Evolutionary conservation across 2,113 vertebrate species (phyloP), one percentile per base, ranked within the genome.

Genomic region (Otis tarda): DNA sequence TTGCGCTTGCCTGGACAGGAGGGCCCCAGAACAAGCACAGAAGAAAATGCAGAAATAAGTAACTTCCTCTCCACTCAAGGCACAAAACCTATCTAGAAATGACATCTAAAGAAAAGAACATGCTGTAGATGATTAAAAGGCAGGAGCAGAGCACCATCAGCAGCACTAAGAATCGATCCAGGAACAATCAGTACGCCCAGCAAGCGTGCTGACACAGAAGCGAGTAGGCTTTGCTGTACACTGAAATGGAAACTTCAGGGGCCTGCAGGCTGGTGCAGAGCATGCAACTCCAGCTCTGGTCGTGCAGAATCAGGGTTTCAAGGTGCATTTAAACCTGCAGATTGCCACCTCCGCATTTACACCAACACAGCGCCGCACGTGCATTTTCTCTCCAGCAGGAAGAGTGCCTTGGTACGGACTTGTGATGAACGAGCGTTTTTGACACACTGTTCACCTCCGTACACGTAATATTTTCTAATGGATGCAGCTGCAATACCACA

Each of bases 41-140:
- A 96, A 97, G 65, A 85, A 98, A 98, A 98, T 82, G 94, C 83
- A 97, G 94, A 98, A 98, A 94, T 93, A 76, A 85, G 30, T 64
- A 67, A 97, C 93, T 97, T 97, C 96, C 96, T 95, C 81, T 74
- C 89, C 14, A 79, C 50, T 90, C 22, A 78, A 82, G 60, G 75
- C 63, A 93, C 61, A 65, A 12, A 81, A 61, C 75, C 78, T 61
- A 95, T 53, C 71, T 74, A 94, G 75, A 94, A 96, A 83, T 0
- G 12, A 88, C 65, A 87, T 61, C 64, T 70, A 93, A 94, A 90
- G 63, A 88, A 81, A 86, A 95, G 90, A 93, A 75, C 24, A 14
- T n/a, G n/a, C 83, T 7, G 3, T 1, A 71, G 71, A 89, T 64
- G 56, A 96, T 43, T 63, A 67, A 91, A 63, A 96, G 74, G 80